These are phyloP conservation scores for Tetramorium parvispinum DNA, from an alignment of 1,140 invertebrate genomes.

Conservation along the genomic window DNA sequence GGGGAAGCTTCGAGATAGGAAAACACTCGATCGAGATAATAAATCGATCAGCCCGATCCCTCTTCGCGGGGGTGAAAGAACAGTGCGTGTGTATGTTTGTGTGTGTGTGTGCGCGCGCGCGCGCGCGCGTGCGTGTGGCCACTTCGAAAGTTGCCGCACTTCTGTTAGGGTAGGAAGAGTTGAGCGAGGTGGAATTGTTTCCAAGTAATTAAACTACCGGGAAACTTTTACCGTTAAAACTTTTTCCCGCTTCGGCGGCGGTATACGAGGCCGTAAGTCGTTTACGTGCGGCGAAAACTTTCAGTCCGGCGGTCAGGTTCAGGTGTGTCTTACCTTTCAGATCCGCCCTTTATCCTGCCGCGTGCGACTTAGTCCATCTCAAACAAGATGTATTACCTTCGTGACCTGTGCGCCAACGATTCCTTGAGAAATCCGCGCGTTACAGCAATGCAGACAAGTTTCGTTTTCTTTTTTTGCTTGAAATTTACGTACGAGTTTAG, in stretches of 20 bases:
- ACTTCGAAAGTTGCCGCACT: slow-evolving; percentile 47
- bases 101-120: neutral
- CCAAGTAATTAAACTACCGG: slow-evolving; percentile 85
- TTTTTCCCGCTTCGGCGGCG: slow-evolving; percentile 61
- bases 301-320: slow-evolving; percentile 71
- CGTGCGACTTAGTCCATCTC: slow-evolving; percentile 4
- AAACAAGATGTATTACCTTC: slow-evolving; percentile 26
- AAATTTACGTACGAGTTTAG: neutral
- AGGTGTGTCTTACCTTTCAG: slow-evolving; percentile 38
- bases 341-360: neutral
- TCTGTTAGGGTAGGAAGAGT: slow-evolving; percentile 38
- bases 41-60: slow-evolving; percentile 43
- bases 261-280: slow-evolving; percentile 66
- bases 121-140: neutral
- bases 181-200: slow-evolving; percentile 80
- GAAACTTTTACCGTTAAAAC: slow-evolving; percentile 84
- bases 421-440: neutral
- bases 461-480: too few relatives aligned
- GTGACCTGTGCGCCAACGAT: neutral
- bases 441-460: neutral
- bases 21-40: slow-evolving; percentile 29
- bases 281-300: slow-evolving; percentile 76
- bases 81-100: neutral
- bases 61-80: neutral
- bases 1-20: neutral